Conservation (phyloP, 2,888 invertebrate genomes). For the Oasisia sp. region DNA sequence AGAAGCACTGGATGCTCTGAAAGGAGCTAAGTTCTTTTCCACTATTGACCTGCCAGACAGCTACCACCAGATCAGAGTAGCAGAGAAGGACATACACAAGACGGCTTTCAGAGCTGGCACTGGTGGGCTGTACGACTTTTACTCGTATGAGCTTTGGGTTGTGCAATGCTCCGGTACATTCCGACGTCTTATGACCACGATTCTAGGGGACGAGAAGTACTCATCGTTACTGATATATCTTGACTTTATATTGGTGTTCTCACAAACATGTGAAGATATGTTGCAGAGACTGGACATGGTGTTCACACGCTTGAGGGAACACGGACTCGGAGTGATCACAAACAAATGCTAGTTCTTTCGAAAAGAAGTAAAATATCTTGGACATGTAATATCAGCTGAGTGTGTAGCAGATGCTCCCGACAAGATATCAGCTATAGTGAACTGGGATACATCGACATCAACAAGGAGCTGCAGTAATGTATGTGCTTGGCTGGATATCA, state of each 20-base stretch:
- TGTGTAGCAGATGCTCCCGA: conserved; percentile 29
- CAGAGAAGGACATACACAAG: conserved; percentile 22
- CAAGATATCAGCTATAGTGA: conserved; percentile 38
- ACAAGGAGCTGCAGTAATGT: conserved; percentile 36
- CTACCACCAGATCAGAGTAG: neutral
- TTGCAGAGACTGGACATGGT: conserved; percentile 8
- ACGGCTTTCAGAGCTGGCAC: conserved; percentile 32
- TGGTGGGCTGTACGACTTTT: conserved; percentile 30
- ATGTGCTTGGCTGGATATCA: conserved; percentile 42
- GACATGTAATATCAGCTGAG: conserved; percentile 29
- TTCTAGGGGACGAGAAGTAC: conserved; percentile 18
- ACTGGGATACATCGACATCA: conserved; percentile 37
- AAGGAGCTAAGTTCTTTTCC: too few relatives aligned
- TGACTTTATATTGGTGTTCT: conserved; percentile 34
- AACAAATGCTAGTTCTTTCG: conserved; percentile 31
- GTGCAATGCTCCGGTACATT: conserved; percentile 23
- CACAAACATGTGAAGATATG: conserved; percentile 19
- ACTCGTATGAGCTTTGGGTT: conserved; percentile 29
- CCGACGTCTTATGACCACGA: conserved; percentile 26
- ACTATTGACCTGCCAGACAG: neutral
- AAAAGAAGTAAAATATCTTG: conserved; percentile 29
- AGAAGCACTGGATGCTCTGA: too few relatives aligned
- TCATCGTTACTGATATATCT: conserved; percentile 27
- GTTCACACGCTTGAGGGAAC: neutral
- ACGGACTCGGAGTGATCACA: conserved; percentile 7